phyloP scores from a whole-genome alignment of 2,888 invertebrate genomes.

The Parnassius mnemosyne region DNA sequence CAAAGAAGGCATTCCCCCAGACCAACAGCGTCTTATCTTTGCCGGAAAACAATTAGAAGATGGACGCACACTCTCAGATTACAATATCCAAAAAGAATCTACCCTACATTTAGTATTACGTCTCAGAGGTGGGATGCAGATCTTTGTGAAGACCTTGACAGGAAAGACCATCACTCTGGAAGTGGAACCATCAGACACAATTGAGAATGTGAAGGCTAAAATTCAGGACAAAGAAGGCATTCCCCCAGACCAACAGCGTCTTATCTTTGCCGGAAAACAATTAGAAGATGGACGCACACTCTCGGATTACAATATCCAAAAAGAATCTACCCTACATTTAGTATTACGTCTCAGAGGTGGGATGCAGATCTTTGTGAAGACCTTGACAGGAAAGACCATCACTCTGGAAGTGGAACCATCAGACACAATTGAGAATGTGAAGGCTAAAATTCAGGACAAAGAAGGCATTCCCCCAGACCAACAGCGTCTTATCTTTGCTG shows the following conservation, averaged over 20 bases:
- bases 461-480: conserved; percentile 23
- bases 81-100: conserved; percentile 33
- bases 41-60: conserved; percentile 33
- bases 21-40: conserved; percentile 31
- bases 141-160: conserved; percentile 20
- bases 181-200: conserved; percentile 18
- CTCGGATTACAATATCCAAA: conserved; percentile 24
- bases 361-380: conserved; percentile 24
- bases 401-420: conserved; percentile 19
- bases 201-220: conserved; percentile 21
- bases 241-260: conserved; percentile 21
- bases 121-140: conserved; percentile 29
- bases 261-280: conserved; percentile 24
- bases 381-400: conserved; percentile 19
- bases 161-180: conserved; percentile 22
- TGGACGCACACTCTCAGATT: conserved; percentile 31
- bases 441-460: conserved; percentile 22
- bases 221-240: conserved; percentile 24
- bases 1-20: conserved; percentile 32
- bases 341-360: conserved; percentile 32
- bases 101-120: conserved; percentile 32
- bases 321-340: conserved; percentile 27
- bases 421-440: conserved; percentile 21
- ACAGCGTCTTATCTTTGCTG: conserved; percentile 21
- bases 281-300: conserved; percentile 22